Conservation (phyloP, 2,113 vertebrate genomes). For the Hyla sarda region DNA sequence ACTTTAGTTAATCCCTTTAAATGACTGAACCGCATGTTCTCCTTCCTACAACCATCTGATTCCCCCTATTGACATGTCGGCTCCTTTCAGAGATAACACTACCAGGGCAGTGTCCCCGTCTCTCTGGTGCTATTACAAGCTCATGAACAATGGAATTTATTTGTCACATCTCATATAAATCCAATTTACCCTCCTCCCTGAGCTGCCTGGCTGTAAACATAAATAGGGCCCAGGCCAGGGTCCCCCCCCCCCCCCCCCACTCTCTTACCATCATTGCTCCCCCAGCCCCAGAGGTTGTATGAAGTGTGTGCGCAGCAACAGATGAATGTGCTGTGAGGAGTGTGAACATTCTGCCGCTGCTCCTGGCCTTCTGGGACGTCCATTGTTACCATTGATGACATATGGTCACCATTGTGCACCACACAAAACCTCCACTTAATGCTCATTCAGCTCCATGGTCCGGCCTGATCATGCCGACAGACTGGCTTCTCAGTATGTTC, state of each 20-base stretch:
- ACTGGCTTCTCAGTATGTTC: slow-evolving; percentile 56
- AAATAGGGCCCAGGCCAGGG: slow-evolving; percentile 3
- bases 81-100: not conserved
- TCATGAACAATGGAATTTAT: not conserved
- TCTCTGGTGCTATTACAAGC: not conserved
- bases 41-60: not conserved
- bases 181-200: not conserved
- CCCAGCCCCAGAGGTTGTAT: slow-evolving; percentile 36
- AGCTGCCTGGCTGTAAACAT: not conserved
- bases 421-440: slow-evolving; percentile 62
- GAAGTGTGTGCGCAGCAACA: slow-evolving; percentile 26
- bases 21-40: not conserved
- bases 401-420: slow-evolving; percentile 66
- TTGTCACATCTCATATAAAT: slow-evolving; percentile 17
- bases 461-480: slow-evolving; percentile 59
- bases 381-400: slow-evolving; percentile 57
- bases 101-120: not conserved
- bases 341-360: not conserved
- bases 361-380: slow-evolving; percentile 40
- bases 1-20: not conserved
- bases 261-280: not conserved
- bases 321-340: not conserved
- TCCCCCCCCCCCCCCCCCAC: not conserved
- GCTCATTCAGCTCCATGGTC: slow-evolving; percentile 59
- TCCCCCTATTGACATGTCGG: not conserved